phyloP scores from a whole-genome alignment of 2,797 vertebrate genomes.

The Setipinna tenuifilis region DNA sequence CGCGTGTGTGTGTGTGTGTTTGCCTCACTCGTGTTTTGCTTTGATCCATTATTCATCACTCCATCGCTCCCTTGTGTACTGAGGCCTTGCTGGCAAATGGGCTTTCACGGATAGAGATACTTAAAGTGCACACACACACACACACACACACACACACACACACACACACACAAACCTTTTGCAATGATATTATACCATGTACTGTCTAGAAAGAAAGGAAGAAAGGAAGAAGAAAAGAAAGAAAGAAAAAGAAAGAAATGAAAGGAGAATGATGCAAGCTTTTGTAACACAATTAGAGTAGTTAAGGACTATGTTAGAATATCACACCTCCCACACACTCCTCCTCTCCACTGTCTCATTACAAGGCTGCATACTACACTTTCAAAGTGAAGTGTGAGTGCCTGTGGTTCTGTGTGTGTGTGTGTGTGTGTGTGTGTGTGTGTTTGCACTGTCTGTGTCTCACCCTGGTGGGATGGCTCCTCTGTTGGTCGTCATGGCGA shows the following conservation, averaged over 20 bases:
- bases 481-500: constrained; percentile 77
- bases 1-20: constrained; percentile 2
- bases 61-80: constrained; percentile 42
- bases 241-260: not conserved
- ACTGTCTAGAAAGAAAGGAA: not conserved
- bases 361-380: not conserved
- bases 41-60: constrained; percentile 8
- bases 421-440: not conserved
- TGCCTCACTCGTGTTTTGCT: not conserved
- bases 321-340: not conserved
- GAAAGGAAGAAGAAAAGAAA: not conserved
- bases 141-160: constrained; percentile 35
- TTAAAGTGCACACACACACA: constrained; percentile 21
- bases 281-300: constrained; percentile 15
- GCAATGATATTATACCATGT: not conserved
- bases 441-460: constrained; percentile 49
- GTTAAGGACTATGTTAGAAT: not conserved
- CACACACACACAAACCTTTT: constrained; percentile 23
- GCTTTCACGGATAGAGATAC: constrained; percentile 61
- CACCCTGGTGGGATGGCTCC: constrained; percentile 90
- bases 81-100: constrained; percentile 67
- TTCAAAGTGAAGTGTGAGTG: not conserved
- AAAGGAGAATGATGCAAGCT: not conserved
- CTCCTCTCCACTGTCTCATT: not conserved
- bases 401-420: not conserved